Evolutionary conservation across 2,113 vertebrate genomes (phyloP).

Genomic region (Prolemur simus): DNA sequence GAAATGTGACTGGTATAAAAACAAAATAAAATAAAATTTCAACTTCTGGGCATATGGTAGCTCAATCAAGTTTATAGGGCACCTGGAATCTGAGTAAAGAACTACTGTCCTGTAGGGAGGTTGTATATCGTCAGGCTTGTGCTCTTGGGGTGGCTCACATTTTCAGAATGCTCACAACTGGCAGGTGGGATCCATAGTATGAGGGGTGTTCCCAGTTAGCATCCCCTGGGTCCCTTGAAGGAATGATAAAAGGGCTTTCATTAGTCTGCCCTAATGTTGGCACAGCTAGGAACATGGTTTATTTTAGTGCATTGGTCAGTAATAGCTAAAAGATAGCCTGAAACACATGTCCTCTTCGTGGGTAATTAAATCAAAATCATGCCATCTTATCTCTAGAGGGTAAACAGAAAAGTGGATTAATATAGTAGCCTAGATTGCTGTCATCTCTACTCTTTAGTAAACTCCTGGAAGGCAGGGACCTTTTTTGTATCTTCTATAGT

Average conservation of each 20-base stretch:
- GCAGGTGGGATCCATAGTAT: neutral
- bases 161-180: neutral
- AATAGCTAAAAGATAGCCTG: neutral
- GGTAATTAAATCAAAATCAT: neutral
- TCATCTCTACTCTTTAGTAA: neutral
- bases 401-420: neutral
- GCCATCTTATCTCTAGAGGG: neutral
- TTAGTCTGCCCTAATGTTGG: neutral
- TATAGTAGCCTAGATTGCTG: neutral
- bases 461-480: neutral
- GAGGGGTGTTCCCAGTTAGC: neutral
- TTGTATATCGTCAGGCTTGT: neutral
- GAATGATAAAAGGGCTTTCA: neutral
- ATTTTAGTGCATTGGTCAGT: neutral
- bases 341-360: neutral
- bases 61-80: neutral
- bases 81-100: neutral
- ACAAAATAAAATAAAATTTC: neutral
- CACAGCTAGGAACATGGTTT: neutral
- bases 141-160: neutral
- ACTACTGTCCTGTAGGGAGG: neutral
- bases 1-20: conserved; percentile 9
- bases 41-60: neutral
- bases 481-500: neutral
- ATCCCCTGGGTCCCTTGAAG: neutral